Evolutionary conservation across 2,797 vertebrate genomes (phyloP), one percentile per base, ranked within the genome.

Genomic region (Pseudopleuronectes americanus): DNA sequence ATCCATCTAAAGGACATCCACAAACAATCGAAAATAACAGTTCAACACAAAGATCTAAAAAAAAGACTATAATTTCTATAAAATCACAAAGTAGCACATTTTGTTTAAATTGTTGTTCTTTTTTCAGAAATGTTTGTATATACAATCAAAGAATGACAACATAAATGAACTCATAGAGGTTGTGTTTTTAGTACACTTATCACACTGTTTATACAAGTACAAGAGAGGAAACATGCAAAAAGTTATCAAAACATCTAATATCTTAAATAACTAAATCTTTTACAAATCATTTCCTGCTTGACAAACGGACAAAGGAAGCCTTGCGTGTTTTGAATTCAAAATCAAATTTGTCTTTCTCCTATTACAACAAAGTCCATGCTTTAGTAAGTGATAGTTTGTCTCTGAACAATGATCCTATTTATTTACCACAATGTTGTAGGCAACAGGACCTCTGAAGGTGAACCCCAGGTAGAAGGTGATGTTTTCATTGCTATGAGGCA

Each of bases 381-480:
- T 38, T 38, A 12, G 36, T 38, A 43, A 43, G 7, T 17, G 41
- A 43, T 10, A 38, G 41, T 17, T 43, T 43, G 4, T 17, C 41
- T 17, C 16, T 17, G 41, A 43, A 13, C 41, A 43, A 6, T 3
- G 41, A 43, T 91, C 81, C 5, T 47, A 24, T 68, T 77, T 79
- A 38, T 38, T 38, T 21, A 89, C 84, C 49, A 82, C 65, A 7
- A 96, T 89, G 73, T 95, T 85, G 79, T 71, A 93, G 19, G 95
- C 96, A 84, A 95, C 94, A 24, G 92, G 95, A 0, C 96, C 95
- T 76, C 82, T 92, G 33, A 93, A 94, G 0, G 95, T 95, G 38
- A 96, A 96, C 1, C 95, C 96, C 47, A 96, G 68, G 74, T 95
- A 95, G 81, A 96, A 96, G 2, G 92, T 95, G 63, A 96, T 92